Conservation (phyloP, 1,140 invertebrate genomes). For the Periplaneta americana region DNA sequence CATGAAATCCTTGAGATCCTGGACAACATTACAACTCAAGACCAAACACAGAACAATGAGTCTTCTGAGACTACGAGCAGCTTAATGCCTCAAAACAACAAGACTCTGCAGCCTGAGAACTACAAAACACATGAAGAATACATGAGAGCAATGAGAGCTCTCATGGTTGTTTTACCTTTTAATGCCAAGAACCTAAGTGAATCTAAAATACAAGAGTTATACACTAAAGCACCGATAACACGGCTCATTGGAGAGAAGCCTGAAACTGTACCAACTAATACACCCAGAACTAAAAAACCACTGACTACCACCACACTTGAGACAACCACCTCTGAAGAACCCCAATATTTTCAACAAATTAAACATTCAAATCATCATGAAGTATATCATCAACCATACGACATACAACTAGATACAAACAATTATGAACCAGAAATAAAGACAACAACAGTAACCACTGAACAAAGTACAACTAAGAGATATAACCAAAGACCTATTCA, state of each 20-base stretch:
- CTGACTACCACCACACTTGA: not conserved
- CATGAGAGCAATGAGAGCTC: conserved; percentile 34
- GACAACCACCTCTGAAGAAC: not conserved
- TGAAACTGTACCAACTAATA: conserved; percentile 21
- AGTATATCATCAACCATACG: not conserved
- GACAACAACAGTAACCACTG: not conserved
- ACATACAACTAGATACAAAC: not conserved
- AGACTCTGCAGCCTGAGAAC: conserved; percentile 24
- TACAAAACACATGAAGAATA: conserved; percentile 41
- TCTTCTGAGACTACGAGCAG: not conserved
- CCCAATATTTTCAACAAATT: not conserved
- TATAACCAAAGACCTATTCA: too few species aligned
- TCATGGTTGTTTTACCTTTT: conserved; percentile 51
- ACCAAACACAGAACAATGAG: not conserved
- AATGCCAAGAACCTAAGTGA: conserved; percentile 37
- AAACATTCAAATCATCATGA: not conserved
- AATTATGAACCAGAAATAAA: not conserved
- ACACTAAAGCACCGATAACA: conserved; percentile 46
- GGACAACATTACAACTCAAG: conserved; percentile 24
- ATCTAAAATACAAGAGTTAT: conserved; percentile 43
- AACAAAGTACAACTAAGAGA: not conserved
- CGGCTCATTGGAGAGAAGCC: conserved; percentile 33
- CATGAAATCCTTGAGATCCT: conserved; percentile 52
- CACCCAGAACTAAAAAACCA: conserved; percentile 14
- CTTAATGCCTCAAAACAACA: not conserved